A percentile compares a stretch with the other conserved stretches of the same genome.
These are phyloP conservation scores for Drosophila acutilabella DNA, from an alignment of 2,888 invertebrate species.

Conservation along the genomic window DNA sequence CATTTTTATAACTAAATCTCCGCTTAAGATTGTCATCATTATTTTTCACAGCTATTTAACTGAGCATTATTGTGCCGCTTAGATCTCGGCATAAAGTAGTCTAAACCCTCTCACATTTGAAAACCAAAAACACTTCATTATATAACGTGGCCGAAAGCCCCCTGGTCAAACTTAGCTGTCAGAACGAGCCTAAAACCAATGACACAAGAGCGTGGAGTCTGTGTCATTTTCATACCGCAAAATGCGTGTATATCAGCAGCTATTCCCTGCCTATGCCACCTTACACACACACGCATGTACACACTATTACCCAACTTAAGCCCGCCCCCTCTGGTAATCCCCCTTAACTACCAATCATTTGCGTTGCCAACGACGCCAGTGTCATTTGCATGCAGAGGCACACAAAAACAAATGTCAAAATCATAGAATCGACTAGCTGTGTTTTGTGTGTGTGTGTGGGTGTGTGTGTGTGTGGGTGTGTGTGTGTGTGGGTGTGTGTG, in stretches of 20 bases:
- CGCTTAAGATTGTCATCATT: neutral
- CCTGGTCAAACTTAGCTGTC: slow-evolving; percentile 49
- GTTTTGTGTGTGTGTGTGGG: neutral
- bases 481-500: neutral
- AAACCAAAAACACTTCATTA: slow-evolving; percentile 55
- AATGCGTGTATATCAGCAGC: slow-evolving; percentile 15
- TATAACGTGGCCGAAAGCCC: slow-evolving; percentile 45
- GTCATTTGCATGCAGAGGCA: slow-evolving; percentile 75
- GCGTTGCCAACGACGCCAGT: slow-evolving; percentile 61
- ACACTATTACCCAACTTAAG: slow-evolving; percentile 9
- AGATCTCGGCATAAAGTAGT: neutral
- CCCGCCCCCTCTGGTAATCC: slow-evolving; percentile 1
- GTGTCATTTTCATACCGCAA: slow-evolving; percentile 28
- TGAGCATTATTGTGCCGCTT: neutral
- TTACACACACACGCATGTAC: neutral
- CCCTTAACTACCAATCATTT: slow-evolving; percentile 35
- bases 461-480: slow-evolving; percentile 11
- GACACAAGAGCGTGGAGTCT: slow-evolving; percentile 22
- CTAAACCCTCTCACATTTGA: slow-evolving; percentile 37
- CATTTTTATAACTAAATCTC: neutral
- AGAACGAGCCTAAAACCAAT: slow-evolving; percentile 46
- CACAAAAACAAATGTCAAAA: slow-evolving; percentile 78
- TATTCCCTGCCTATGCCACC: neutral
- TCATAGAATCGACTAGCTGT: slow-evolving; percentile 63
- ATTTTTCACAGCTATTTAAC: slow-evolving; percentile 3